Conservation (phyloP, 2,888 invertebrate genomes). For the Oscheius sp. region DNA sequence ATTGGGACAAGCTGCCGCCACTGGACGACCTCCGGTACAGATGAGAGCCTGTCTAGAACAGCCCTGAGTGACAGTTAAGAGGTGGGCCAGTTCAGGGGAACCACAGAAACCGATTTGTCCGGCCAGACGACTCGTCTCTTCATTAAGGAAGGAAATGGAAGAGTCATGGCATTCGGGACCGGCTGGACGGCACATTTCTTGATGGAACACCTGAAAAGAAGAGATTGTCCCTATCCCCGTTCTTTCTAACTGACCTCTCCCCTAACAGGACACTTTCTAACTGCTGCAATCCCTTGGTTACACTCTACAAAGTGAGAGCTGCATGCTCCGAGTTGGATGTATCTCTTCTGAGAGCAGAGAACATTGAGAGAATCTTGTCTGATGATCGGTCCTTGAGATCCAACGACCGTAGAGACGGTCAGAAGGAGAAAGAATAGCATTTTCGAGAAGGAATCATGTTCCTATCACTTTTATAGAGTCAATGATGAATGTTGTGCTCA, state of each 20-base stretch:
- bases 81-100: not conserved
- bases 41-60: conserved; percentile 27
- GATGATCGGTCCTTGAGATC: not conserved
- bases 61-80: not conserved
- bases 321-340: conserved; percentile 16
- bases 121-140: conserved; percentile 19
- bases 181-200: conserved; percentile 4
- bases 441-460: not conserved
- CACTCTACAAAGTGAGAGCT: conserved; percentile 23
- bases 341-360: not conserved
- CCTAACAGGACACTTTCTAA: conserved; percentile 25
- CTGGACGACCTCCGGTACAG: not conserved
- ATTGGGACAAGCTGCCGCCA: conserved; percentile 17
- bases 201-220: not conserved
- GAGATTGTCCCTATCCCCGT: too few species aligned
- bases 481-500: too few species aligned
- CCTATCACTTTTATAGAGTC: too few species aligned
- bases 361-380: not conserved
- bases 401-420: not conserved
- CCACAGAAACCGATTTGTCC: conserved; percentile 10
- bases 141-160: conserved; percentile 17
- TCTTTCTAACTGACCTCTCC: conserved; percentile 8
- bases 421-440: not conserved
- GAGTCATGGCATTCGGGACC: conserved; percentile 16
- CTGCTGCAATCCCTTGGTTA: not conserved